A percentile compares a stretch with the other conserved stretches of the same genome.
Evolutionary conservation across 2,888 invertebrate genomes (phyloP).

Genomic region (Nyleta sp.): DNA sequence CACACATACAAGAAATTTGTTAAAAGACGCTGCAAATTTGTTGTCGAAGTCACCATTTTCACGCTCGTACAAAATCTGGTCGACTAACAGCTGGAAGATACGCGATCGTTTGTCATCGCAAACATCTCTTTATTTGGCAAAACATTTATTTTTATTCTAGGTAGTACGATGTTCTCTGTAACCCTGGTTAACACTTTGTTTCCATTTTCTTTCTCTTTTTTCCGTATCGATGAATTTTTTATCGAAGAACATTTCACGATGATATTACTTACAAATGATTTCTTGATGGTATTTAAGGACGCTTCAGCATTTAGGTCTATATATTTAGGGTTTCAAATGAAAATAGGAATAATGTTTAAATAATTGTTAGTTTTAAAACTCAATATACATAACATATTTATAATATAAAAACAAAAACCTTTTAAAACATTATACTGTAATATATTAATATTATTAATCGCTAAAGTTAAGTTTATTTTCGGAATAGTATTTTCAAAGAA

Average conservation of each 20-base stretch:
- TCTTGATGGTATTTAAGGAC: slow-evolving; percentile 35
- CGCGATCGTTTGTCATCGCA: slow-evolving; percentile 34
- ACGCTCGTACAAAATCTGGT: slow-evolving; percentile 53
- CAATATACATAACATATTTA: no score
- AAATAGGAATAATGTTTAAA: no score
- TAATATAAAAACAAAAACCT: no score
- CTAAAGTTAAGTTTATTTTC: no score
- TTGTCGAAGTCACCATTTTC: slow-evolving; percentile 39
- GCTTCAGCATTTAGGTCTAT: no score
- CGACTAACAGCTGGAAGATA: slow-evolving; percentile 49
- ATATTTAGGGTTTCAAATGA: no score
- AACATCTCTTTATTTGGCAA: slow-evolving; percentile 49
- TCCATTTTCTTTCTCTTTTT: neutral
- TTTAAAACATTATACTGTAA: no score
- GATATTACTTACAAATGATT: slow-evolving; percentile 21
- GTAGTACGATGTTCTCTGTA: slow-evolving; percentile 32
- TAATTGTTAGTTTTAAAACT: no score
- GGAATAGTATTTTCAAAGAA: no score
- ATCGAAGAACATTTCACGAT: slow-evolving; percentile 16
- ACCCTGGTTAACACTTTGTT: slow-evolving; percentile 34
- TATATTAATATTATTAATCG: no score
- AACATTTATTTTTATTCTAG: slow-evolving; percentile 40
- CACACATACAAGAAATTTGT: slow-evolving; percentile 34
- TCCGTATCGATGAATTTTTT: neutral
- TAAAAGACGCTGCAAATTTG: slow-evolving; percentile 34